A percentile compares a stretch with the other conserved stretches of the same genome.
Conservation (phyloP, 1,140 invertebrate species). For the Drosophila repletoides region DNA sequence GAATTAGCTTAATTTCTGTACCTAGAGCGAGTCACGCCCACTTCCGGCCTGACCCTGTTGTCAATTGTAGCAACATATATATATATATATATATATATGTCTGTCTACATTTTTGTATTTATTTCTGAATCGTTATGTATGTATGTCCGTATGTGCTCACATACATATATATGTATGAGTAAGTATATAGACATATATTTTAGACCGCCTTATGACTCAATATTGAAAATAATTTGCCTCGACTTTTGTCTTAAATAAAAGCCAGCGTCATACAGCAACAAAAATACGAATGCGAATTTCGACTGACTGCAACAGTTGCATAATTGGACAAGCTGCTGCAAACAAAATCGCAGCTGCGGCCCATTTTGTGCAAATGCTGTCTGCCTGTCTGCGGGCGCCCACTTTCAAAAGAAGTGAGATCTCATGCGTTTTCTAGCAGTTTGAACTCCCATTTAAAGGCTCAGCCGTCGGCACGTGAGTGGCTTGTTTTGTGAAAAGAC, state of each 20-base stretch:
- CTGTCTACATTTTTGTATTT: too few species aligned
- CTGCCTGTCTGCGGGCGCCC: conserved; percentile 43
- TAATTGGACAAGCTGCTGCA: conserved; percentile 49
- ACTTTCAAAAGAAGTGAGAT: conserved; percentile 44
- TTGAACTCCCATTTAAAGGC: conserved; percentile 29
- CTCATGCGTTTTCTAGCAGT: conserved; percentile 24
- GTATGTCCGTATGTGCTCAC: too few species aligned
- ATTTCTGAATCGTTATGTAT: too few species aligned
- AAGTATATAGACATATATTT: neutral
- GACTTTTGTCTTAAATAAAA: conserved; percentile 72
- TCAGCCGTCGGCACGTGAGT: conserved; percentile 44
- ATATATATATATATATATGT: too few species aligned
- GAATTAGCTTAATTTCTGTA: too few species aligned
- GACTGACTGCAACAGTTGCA: too few species aligned
- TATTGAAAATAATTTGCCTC: conserved; percentile 72
- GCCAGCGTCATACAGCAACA: conserved; percentile 27
- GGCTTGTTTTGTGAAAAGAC: conserved; percentile 12
- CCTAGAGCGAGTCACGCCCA: conserved; percentile 31
- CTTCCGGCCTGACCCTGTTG: conserved; percentile 32
- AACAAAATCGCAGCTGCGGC: conserved; percentile 46
- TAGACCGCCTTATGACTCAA: conserved; percentile 52
- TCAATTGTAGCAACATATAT: neutral
- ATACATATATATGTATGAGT: too few species aligned
- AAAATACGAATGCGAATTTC: conserved; percentile 29
- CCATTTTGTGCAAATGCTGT: conserved; percentile 30